Evolutionary conservation across 2,888 invertebrate genomes (phyloP), one percentile per base, ranked within the genome.

Genomic region (Xanthia icteritia): DNA sequence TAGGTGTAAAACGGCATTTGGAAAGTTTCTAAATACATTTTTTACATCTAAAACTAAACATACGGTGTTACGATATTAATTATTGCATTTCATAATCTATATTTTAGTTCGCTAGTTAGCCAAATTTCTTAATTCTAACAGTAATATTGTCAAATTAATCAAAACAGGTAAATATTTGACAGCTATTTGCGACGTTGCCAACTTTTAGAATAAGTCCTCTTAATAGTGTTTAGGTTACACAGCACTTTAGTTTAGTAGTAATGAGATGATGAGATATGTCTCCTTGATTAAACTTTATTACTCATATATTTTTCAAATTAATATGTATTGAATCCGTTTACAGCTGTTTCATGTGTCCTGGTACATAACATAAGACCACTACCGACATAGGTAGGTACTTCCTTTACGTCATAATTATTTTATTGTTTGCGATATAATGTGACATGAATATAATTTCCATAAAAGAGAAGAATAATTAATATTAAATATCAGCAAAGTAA

Each of bases 401-500:
- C 68, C 15, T 51, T 71, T 61, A 60, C 72, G 71, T 83, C 72
- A 77, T 81, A 61, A 73, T 69, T 66, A 65, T 81, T 77, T 70
- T 54, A 72, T 81, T 77, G 45, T 77, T 69, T 48, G 51, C 54
- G n/a, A 69, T 72, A 36, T 67, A 54, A 68, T 45, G 54, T 63
- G 27, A 71, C 9, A 66, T 63, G 42, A 54, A 61, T 75, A 65
- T 65, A 65, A 72, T 69, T 68, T 51, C 20, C 54, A 65, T 71
- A 69, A 15, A 42, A 42, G 15, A 51, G 64, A 64, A 63, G 51
- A 76, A 69, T 63, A 36, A 65, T 73, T 39, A 60, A 45, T 61
- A 45, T 36, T 42, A 27, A 60, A 69, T 17, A 81, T 2, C 27
- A 17, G 64, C 11, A 65, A 27, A n/a, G 39, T 68, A 31, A 48